Evolutionary conservation across 1,140 invertebrate species (phyloP).

Genomic region (Atopsyche davidsoni): DNA sequence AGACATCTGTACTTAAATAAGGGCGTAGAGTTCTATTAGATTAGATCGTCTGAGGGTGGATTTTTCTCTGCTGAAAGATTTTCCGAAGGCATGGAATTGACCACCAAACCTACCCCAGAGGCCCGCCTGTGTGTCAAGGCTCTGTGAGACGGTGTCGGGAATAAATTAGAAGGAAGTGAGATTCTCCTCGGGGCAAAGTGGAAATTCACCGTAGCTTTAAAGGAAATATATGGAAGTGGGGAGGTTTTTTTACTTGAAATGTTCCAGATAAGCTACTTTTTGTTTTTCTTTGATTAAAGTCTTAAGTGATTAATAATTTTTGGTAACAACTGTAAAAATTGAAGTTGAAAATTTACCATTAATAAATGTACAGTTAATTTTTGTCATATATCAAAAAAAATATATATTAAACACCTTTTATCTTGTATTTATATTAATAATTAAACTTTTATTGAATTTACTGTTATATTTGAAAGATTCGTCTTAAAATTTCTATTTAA

Average conservation of each 20-base stretch:
- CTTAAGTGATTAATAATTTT: too few species aligned
- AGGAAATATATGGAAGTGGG: not conserved
- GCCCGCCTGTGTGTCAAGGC: slow-evolving; percentile 19
- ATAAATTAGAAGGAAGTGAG: slow-evolving; percentile 24
- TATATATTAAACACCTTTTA: not conserved
- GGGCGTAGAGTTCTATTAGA: slow-evolving; percentile 11
- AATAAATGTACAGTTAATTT: not conserved
- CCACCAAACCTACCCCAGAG: slow-evolving; percentile 16
- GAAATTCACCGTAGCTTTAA: slow-evolving; percentile 1
- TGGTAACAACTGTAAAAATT: too few species aligned
- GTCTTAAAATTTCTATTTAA: too few species aligned
- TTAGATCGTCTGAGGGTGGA: slow-evolving; percentile 10
- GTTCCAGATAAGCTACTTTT: too few species aligned
- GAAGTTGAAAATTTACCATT: not conserved
- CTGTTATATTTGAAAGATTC: too few species aligned
- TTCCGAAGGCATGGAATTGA: slow-evolving; percentile 18
- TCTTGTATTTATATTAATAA: not conserved
- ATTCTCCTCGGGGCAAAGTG: slow-evolving; percentile 7
- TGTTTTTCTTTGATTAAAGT: too few species aligned
- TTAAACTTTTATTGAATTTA: too few species aligned
- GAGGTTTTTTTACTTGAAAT: too few species aligned
- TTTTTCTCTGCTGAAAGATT: not conserved
- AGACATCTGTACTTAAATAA: slow-evolving; percentile 3
- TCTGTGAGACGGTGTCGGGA: slow-evolving; percentile 11
- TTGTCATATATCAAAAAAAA: not conserved